Base-by-base conservation (phyloP, 2,113 vertebrate genomes). In the Poicephalus meyeri region DNA sequence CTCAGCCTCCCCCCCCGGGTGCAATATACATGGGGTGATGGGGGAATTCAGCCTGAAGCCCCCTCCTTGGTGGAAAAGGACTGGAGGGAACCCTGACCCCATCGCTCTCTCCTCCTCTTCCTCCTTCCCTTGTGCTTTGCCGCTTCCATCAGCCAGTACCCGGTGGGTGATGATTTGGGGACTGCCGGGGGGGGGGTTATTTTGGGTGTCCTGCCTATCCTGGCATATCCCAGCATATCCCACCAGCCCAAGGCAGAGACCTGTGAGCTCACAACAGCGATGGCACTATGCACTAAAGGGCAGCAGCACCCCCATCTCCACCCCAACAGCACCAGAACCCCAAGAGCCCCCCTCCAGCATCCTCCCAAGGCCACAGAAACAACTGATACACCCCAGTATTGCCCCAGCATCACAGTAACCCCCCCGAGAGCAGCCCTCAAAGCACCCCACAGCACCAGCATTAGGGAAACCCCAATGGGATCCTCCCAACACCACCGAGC, bases 61-160 rank as follows among this genome's bases (percentile, higher is more conserved):
- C 55, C 28, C 2, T 3, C 2, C 9, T 3, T 0, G 2, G 47
- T 28, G n/a, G 20, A 70, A 24, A 19, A 42, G 42, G 11, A 28
- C 2, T 11, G 39, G 39, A n/a, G 55, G 10, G 41, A 33, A 33
- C 58, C 42, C 21, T 16, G 0, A 11, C 10, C 60, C 52, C n/a
- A 24, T 39, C 56, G 18, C 10, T 28, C n/a, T 18, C n/a, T 49
- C 24, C n/a, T 44, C 24, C 37, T 44, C 37, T 56, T 56, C 68
- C 50, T 73, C 70, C 53, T 26, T 58, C 33, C 26, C 28, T 24
- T 14, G 13, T 11, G 64, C 24, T 63, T 37, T 41, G 49, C 56
- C 1, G 1, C 23, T 58, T 71, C 42, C 42, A 1, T 47, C 25
- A 49, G 52, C 33, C 1, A 3, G 29, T 26, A 35, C 25, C 29